These are phyloP conservation scores for Falco concolor DNA, from an alignment of 2,797 vertebrate genomes.

Conservation along the genomic window DNA sequence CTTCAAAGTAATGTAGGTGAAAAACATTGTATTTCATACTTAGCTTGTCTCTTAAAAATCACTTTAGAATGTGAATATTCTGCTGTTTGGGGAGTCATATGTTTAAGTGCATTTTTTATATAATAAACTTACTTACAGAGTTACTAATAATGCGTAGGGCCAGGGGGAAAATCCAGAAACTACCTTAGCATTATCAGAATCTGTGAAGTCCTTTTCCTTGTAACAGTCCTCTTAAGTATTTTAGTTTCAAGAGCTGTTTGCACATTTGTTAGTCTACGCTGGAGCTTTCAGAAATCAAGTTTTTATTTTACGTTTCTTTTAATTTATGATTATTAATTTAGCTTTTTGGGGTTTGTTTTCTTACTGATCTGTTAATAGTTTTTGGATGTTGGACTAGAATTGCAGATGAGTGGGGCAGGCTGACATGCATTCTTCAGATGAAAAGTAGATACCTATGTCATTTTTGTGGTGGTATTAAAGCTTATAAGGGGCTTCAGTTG, in stretches of 20 bases:
- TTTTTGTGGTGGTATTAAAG: not conserved
- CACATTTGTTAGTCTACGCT: not conserved
- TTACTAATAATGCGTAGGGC: not conserved
- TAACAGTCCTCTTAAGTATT: not conserved
- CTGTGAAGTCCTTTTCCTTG: not conserved
- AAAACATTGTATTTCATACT: not conserved
- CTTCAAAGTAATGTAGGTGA: not conserved
- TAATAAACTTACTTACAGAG: not conserved
- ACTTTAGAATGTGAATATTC: not conserved
- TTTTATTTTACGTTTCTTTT: not conserved
- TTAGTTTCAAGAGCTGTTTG: not conserved
- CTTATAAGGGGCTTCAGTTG: not conserved
- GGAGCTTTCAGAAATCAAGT: not conserved
- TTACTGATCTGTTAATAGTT: not conserved
- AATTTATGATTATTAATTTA: not conserved
- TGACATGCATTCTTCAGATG: not conserved
- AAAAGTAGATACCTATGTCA: not conserved
- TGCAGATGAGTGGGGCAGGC: not conserved
- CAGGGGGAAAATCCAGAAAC: not conserved
- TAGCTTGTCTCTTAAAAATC: not conserved
- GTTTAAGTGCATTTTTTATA: not conserved
- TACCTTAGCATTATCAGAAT: not conserved
- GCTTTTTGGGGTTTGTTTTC: not conserved
- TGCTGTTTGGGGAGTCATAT: not conserved
- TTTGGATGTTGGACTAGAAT: not conserved